These are phyloP conservation scores for Enteromius mattozi DNA, from an alignment of 2,797 vertebrate genomes.

Conservation along the genomic window DNA sequence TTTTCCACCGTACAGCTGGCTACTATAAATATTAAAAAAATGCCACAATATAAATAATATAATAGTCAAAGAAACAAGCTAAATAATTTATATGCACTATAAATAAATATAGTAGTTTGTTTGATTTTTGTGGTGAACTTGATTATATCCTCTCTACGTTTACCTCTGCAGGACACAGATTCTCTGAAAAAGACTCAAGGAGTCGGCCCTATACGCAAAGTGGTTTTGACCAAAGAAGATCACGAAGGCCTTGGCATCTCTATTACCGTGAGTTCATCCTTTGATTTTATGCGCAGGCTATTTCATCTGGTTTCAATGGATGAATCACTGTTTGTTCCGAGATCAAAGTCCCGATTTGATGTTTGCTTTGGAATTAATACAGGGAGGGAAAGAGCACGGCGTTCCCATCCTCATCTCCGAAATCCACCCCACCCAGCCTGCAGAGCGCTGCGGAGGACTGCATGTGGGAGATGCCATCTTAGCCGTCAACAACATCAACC, in stretches of 20 bases:
- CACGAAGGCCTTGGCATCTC: slow-evolving; percentile 98
- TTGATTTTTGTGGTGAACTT: background rate
- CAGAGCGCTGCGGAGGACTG: slow-evolving; percentile 92
- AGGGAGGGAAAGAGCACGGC: slow-evolving; percentile 98
- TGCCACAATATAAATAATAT: background rate
- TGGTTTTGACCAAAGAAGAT: slow-evolving; percentile 94
- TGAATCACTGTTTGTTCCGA: background rate
- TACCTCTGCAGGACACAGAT: slow-evolving; percentile 86
- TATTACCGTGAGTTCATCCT: slow-evolving; percentile 86
- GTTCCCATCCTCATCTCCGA: slow-evolving; percentile 98
- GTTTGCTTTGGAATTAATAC: slow-evolving; percentile 23
- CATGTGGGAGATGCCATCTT: slow-evolving; percentile 97
- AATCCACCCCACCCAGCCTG: slow-evolving; percentile 94
- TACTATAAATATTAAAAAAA: background rate
- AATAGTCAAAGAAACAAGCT: background rate
- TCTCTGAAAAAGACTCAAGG: slow-evolving; percentile 96
- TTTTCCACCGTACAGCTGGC: background rate
- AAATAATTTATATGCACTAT: background rate
- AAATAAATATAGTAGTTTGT: background rate
- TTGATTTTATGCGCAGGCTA: background rate
- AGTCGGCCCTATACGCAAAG: slow-evolving; percentile 96
- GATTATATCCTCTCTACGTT: background rate
- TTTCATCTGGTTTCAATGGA: background rate
- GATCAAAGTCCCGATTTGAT: background rate
- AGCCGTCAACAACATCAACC: slow-evolving; percentile 95